Evolutionary conservation across 2,797 vertebrate species (phyloP), one percentile per base, ranked within the genome.

Genomic region (Sebastes iracundus): DNA sequence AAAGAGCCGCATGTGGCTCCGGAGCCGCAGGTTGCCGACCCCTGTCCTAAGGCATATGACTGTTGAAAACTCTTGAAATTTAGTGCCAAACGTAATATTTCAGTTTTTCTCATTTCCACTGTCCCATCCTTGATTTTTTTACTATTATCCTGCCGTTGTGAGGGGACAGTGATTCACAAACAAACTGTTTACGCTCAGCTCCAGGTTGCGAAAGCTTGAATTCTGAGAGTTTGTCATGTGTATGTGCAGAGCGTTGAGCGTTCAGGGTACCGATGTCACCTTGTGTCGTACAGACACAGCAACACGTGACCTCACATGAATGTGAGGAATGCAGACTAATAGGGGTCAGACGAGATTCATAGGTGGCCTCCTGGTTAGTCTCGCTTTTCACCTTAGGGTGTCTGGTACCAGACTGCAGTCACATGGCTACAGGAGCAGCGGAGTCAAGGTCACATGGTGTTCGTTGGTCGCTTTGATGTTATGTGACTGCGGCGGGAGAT

Each of bases 251-350:
- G 13, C 14, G 46, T n/a, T 1, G 6, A 32, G 27, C 4, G 9
- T 55, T 61, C 3, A 20, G 75, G 25, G 20, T 2, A 16, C 30
- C 6, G n/a, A 46, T 25, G 64, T 14, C 46, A 13, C 28, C 33
- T 71, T 1, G 14, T 27, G 25, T 67, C 49, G 10, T 63, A 33
- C 61, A 14, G 71, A 73, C 72, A 35, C 68, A 35, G 55, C n/a
- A 42, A 25, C 58, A 28, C 6, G 25, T 69, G 77, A 69, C 52
- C 59, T 81, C 76, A 28, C 75, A 63, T 30, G 74, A 90, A 80
- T 83, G 77, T 62, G 73, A 84, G 65, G 86, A 91, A 90, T 85
- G 82, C 30, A 70, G 65, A 71, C 69, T 53, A 0, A 6, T 65
- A 69, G 20, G 42, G 75, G 52, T 87, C 56, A 46, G 28, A 42